Percentiles rank a stretch among this genome's conserved stretches.
These are phyloP conservation scores for Cephus sareptanus DNA, from an alignment of 2,888 invertebrate species.

Conservation along the genomic window DNA sequence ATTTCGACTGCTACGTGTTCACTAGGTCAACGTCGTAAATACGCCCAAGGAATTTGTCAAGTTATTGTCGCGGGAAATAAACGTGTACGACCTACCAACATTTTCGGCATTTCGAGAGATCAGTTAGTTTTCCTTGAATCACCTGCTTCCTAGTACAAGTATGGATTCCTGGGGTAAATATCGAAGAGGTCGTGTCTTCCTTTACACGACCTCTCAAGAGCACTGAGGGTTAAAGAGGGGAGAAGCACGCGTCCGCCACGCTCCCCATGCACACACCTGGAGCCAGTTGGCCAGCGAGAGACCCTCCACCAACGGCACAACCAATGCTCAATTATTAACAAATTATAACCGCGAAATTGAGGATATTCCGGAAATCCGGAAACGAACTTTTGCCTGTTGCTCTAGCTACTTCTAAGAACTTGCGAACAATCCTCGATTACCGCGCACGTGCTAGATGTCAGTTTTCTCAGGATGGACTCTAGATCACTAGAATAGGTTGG, in stretches of 20 bases:
- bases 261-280: conserved; percentile 58
- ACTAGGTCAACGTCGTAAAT: background rate
- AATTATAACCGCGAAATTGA: conserved; percentile 58
- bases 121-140: background rate
- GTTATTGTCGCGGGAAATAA: background rate
- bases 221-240: conserved; percentile 42
- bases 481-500: background rate
- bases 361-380: conserved; percentile 52
- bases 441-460: background rate
- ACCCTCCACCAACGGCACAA: conserved; percentile 37
- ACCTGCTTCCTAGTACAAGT: background rate
- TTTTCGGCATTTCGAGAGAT: background rate
- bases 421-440: background rate
- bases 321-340: conserved; percentile 60
- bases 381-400: conserved; percentile 31
- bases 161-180: background rate
- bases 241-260: conserved; percentile 61
- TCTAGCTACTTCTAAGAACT: background rate
- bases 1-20: background rate
- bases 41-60: background rate
- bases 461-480: background rate
- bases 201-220: background rate
- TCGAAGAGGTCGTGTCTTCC: background rate
- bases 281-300: conserved; percentile 60
- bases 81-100: background rate